phyloP scores from a whole-genome alignment of 2,113 vertebrate species.

The Geococcyx californianus region DNA sequence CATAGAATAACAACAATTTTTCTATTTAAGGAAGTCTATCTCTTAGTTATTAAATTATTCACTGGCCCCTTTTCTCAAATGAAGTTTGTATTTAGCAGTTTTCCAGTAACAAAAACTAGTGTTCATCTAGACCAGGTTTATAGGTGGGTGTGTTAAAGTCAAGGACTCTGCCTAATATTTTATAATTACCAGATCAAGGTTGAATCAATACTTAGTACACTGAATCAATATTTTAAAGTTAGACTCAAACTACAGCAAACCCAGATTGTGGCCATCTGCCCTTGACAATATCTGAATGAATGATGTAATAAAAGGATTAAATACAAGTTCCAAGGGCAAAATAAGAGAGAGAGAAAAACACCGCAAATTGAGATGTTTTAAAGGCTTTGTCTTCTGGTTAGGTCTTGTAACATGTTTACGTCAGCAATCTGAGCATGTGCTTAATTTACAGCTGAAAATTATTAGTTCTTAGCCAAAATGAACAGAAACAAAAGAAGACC shows the following conservation, averaged over 20 bases:
- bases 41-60: neutral
- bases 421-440: neutral
- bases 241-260: neutral
- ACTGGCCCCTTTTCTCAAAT: neutral
- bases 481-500: neutral
- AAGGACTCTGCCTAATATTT: neutral
- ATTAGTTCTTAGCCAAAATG: neutral
- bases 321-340: neutral
- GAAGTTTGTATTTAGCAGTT: neutral
- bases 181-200: neutral
- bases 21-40: neutral
- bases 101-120: neutral
- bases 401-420: neutral
- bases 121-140: neutral
- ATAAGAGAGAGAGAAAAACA: neutral
- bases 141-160: neutral
- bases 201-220: neutral
- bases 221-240: neutral
- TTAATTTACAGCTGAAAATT: neutral
- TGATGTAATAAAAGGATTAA: neutral
- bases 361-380: neutral
- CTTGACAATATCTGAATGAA: neutral
- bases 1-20: neutral
- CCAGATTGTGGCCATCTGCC: neutral
- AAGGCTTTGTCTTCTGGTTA: neutral